These are phyloP conservation scores for Chlorodrepanis virens DNA, from an alignment of 2,113 vertebrate genomes.

Conservation along the genomic window DNA sequence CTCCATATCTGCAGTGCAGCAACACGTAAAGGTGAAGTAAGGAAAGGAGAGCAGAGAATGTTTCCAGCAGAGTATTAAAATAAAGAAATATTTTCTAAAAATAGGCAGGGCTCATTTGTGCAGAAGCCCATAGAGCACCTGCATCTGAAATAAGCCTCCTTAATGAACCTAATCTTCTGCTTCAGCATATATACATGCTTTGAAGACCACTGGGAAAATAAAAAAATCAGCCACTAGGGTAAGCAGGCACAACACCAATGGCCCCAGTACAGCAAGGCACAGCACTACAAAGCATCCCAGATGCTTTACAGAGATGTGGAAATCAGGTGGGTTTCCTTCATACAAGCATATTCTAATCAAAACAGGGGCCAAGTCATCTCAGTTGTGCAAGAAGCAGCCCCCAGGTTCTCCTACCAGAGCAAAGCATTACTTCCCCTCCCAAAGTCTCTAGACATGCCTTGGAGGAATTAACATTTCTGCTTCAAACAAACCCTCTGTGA, in stretches of 20 bases:
- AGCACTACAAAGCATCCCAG: background rate
- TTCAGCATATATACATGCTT: accelerated
- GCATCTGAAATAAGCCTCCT: slow-evolving; percentile 5
- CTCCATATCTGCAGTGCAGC: background rate
- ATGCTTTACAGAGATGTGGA: background rate
- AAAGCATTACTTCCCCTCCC: background rate
- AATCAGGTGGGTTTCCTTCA: background rate
- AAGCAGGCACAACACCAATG: background rate
- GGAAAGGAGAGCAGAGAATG: background rate
- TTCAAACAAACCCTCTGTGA: background rate
- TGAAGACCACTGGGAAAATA: background rate
- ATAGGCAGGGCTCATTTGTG: background rate
- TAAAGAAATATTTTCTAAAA: background rate
- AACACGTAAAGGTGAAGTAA: background rate
- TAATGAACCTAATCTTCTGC: background rate
- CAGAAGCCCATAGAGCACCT: background rate
- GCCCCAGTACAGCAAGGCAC: background rate
- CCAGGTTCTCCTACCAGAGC: background rate
- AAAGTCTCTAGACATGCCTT: background rate
- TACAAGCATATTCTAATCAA: background rate
- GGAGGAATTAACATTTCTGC: background rate
- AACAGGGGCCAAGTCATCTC: background rate
- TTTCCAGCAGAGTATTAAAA: background rate
- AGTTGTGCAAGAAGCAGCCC: background rate
- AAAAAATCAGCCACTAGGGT: background rate